Evolutionary conservation across 2,888 invertebrate species (phyloP).

Genomic region (Drosophila mettleri): DNA sequence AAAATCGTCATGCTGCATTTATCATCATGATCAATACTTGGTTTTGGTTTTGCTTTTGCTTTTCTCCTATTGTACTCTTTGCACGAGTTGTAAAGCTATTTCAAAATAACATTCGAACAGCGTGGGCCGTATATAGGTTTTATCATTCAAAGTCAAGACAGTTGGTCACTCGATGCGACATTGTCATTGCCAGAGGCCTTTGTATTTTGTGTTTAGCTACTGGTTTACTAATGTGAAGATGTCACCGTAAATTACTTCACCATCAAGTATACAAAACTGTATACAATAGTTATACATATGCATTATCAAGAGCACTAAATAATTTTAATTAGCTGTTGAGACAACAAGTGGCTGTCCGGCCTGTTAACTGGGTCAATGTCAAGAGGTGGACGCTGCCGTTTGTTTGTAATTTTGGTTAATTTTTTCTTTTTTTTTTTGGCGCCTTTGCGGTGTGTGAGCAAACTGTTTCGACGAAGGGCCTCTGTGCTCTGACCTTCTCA

Average conservation of each 20-base stretch:
- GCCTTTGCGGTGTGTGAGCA: slow-evolving; percentile 48
- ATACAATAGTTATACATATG: slow-evolving; percentile 28
- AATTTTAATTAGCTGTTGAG: slow-evolving; percentile 70
- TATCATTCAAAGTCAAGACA: slow-evolving; percentile 51
- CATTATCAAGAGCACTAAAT: slow-evolving; percentile 58
- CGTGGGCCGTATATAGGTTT: slow-evolving; percentile 21
- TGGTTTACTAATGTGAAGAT: slow-evolving; percentile 40
- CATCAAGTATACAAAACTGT: slow-evolving; percentile 5
- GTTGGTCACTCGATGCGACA: slow-evolving; percentile 15
- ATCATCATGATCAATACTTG: slow-evolving; percentile 16
- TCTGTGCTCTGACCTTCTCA: slow-evolving; percentile 55
- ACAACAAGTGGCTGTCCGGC: slow-evolving; percentile 50
- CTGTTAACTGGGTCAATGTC: slow-evolving; percentile 77
- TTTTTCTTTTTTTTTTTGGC: slow-evolving; percentile 52
- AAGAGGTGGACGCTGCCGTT: slow-evolving; percentile 43
- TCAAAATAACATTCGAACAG: slow-evolving; percentile 29
- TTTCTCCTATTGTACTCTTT: slow-evolving; percentile 25
- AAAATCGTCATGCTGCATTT: slow-evolving; percentile 6
- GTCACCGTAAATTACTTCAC: slow-evolving; percentile 53
- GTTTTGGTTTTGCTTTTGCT: slow-evolving; percentile 17
- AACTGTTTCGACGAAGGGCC: slow-evolving; percentile 41
- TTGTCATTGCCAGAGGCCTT: slow-evolving; percentile 18
- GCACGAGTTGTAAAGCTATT: slow-evolving; percentile 21
- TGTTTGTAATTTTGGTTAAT: slow-evolving; percentile 24
- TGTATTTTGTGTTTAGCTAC: slow-evolving; percentile 31